Conservation (phyloP, 2,113 vertebrate species). For the Alaudala cheleensis region DNA sequence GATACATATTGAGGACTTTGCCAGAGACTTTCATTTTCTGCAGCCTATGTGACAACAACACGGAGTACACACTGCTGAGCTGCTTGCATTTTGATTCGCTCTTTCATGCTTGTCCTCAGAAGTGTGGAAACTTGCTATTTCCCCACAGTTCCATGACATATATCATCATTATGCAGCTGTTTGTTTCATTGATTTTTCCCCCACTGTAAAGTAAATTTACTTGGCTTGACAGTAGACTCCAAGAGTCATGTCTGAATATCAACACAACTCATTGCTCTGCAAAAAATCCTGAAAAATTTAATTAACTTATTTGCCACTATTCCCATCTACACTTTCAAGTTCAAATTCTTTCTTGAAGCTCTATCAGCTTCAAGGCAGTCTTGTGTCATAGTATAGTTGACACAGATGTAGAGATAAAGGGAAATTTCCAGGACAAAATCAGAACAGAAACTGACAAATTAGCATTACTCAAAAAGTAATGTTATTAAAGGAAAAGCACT, state of each 20-base stretch:
- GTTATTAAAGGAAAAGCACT: not conserved
- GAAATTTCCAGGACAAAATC: not conserved
- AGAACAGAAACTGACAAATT: not conserved
- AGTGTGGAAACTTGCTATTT: not conserved
- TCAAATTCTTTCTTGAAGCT: not conserved
- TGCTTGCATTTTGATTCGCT: not conserved
- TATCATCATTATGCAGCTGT: not conserved
- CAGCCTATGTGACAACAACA: not conserved
- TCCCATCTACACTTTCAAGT: not conserved
- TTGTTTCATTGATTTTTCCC: not conserved
- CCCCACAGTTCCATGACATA: rapidly evolving
- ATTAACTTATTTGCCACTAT: not conserved
- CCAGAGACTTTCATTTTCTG: not conserved
- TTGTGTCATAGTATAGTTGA: not conserved
- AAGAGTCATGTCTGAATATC: not conserved
- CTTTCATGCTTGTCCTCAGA: not conserved
- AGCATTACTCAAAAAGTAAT: not conserved
- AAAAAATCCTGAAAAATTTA: not conserved
- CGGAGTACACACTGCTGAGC: not conserved
- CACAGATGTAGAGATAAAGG: not conserved
- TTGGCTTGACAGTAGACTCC: not conserved
- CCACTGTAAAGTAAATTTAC: not conserved
- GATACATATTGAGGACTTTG: no score
- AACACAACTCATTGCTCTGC: not conserved
- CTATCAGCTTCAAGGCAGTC: not conserved